A percentile compares a stretch with the other conserved stretches of the same genome.
These are phyloP conservation scores for Whitmania pigra DNA, from an alignment of 1,140 invertebrate species.

Conservation along the genomic window DNA sequence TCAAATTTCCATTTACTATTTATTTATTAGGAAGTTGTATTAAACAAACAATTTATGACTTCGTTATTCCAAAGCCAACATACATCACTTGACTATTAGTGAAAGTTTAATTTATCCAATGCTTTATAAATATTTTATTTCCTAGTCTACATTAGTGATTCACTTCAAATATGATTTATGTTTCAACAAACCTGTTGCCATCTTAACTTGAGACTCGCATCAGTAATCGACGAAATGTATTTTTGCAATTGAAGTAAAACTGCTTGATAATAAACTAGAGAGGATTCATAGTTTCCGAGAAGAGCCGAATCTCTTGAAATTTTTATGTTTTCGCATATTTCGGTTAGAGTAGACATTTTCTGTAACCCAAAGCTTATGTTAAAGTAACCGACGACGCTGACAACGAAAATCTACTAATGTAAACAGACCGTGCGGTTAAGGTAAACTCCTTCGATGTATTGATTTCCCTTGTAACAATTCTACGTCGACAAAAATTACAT, in stretches of 20 bases:
- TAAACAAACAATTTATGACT: background rate
- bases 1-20: background rate
- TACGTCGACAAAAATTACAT: too few relatives aligned
- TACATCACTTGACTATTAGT: background rate
- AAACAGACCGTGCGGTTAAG: too few relatives aligned
- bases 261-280: constrained; percentile 85
- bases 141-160: background rate
- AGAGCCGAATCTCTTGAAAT: constrained; percentile 83
- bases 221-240: constrained; percentile 64
- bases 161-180: too few relatives aligned
- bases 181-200: constrained; percentile 61
- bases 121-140: background rate
- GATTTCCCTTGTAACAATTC: too few relatives aligned
- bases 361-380: too few relatives aligned
- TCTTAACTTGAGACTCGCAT: constrained; percentile 63
- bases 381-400: too few relatives aligned
- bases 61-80: background rate
- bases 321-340: constrained; percentile 48
- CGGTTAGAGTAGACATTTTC: constrained; percentile 17
- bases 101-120: background rate
- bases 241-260: constrained; percentile 77
- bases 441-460: too few relatives aligned
- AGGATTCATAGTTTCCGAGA: constrained; percentile 86
- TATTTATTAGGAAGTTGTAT: too few relatives aligned
- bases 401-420: too few relatives aligned